A percentile compares a stretch with the other conserved stretches of the same genome.
Conservation (phyloP, 2,797 vertebrate genomes). For the Girardinus metallicus region DNA sequence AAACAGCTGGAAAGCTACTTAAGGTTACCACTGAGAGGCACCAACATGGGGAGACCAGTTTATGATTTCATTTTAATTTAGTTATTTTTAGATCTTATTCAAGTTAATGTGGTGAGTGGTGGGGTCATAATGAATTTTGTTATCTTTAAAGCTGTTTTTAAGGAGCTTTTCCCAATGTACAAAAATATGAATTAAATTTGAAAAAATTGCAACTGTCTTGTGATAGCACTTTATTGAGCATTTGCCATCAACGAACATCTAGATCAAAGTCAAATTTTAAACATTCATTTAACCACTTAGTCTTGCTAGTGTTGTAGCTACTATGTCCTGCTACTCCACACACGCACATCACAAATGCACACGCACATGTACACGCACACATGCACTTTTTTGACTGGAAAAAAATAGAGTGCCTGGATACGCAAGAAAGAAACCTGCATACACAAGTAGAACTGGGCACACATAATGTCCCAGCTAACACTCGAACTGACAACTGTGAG, state of each 20-base stretch:
- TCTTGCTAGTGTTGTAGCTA: background rate
- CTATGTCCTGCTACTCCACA: background rate
- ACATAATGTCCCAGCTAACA: background rate
- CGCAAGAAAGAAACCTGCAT: background rate
- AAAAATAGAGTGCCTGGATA: background rate
- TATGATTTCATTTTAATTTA: too few species aligned
- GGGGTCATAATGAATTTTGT: too few species aligned
- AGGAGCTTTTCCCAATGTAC: too few species aligned
- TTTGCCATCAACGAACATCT: background rate
- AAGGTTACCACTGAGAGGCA: too few species aligned
- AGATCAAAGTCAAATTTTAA: background rate
- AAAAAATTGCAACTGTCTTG: too few species aligned
- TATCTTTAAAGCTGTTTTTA: too few species aligned
- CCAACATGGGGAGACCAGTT: too few species aligned
- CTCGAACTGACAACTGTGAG: background rate
- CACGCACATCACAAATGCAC: background rate
- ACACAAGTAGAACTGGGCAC: background rate
- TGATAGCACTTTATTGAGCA: background rate
- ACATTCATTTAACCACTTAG: background rate
- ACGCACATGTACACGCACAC: background rate
- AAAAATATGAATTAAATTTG: too few species aligned
- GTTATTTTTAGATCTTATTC: too few species aligned
- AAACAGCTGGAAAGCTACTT: too few species aligned
- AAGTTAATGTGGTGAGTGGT: too few species aligned
- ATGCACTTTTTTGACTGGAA: background rate